A percentile compares a stretch with the other conserved stretches of the same genome.
phyloP scores from a whole-genome alignment of 1,140 invertebrate genomes.

The Ylistrum balloti region DNA sequence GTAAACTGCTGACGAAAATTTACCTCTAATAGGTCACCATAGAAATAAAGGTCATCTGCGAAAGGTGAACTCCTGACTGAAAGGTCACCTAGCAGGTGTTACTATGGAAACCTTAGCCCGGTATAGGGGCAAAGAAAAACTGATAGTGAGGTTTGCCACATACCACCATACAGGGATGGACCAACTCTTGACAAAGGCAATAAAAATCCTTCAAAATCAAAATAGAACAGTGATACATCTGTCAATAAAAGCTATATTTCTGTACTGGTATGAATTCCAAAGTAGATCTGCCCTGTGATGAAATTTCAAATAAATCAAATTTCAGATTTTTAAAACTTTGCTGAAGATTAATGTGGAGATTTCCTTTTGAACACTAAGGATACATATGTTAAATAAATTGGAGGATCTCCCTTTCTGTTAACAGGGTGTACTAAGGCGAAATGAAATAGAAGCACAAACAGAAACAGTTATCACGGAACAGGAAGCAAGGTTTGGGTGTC shows the following conservation, averaged over 20 bases:
- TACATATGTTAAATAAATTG: background rate
- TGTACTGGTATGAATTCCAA: too few relatives aligned
- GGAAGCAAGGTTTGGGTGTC: conserved; percentile 16
- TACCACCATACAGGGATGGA: background rate
- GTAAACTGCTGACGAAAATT: background rate
- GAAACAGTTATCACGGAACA: background rate
- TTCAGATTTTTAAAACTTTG: too few relatives aligned
- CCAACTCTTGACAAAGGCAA: too few relatives aligned
- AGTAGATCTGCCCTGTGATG: too few relatives aligned
- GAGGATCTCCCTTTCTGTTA: background rate
- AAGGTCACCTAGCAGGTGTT: conserved; percentile 31
- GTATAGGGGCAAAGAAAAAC: conserved; percentile 14
- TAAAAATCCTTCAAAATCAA: too few relatives aligned
- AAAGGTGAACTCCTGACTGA: background rate
- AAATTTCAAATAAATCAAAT: too few relatives aligned
- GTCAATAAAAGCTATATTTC: too few relatives aligned
- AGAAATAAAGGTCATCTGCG: background rate
- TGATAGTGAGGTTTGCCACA: background rate
- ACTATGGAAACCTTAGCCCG: background rate
- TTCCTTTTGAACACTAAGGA: too few relatives aligned
- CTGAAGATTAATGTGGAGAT: too few relatives aligned
- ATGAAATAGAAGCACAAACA: background rate
- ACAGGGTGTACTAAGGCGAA: background rate
- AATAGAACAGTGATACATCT: too few relatives aligned
- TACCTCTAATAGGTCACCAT: background rate